A percentile compares a stretch with the other conserved stretches of the same genome.
phyloP scores from a whole-genome alignment of 2,797 vertebrate species.

The Zenarchopterus dispar region DNA sequence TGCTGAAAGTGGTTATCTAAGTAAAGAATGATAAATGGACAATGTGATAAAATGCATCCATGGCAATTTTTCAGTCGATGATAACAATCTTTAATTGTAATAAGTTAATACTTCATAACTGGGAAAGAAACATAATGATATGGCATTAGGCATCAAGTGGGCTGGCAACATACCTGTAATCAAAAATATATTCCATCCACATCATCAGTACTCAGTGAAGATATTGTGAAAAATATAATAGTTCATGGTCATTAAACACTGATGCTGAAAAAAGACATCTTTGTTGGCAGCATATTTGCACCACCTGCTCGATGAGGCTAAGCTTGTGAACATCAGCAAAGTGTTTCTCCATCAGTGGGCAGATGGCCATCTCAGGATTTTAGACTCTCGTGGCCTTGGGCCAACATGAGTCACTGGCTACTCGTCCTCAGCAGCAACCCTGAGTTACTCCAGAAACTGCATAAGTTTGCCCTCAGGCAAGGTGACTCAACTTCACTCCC shows the following conservation, averaged over 20 bases:
- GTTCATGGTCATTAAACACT: conserved; percentile 45
- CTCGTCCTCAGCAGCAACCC: conserved; percentile 47
- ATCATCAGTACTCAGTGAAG: conserved; percentile 16
- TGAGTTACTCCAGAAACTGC: conserved; percentile 56
- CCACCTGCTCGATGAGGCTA: conserved; percentile 66
- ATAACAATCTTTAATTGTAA: conserved; percentile 10
- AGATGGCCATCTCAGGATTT: conserved; percentile 73
- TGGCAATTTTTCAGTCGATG: not conserved
- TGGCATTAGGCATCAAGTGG: conserved; percentile 12
- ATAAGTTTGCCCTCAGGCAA: conserved; percentile 66
- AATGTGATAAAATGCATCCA: no score
- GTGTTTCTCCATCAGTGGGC: conserved; percentile 57
- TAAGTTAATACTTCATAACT: conserved; percentile 26
- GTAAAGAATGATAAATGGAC: no score
- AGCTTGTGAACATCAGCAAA: conserved; percentile 56
- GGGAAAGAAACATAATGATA: not conserved
- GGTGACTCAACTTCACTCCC: conserved; percentile 64
- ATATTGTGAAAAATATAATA: conserved; percentile 35
- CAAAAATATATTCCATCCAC: conserved; percentile 35
- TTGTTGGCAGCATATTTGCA: conserved; percentile 52
- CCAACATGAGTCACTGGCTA: conserved; percentile 68
- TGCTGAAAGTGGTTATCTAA: no score
- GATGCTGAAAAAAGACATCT: conserved; percentile 52
- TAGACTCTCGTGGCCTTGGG: conserved; percentile 66
- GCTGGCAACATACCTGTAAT: conserved; percentile 43